A percentile compares a stretch with the other conserved stretches of the same genome.
Conservation (phyloP, 2,888 invertebrate genomes). For the Xestia sexstrigata region DNA sequence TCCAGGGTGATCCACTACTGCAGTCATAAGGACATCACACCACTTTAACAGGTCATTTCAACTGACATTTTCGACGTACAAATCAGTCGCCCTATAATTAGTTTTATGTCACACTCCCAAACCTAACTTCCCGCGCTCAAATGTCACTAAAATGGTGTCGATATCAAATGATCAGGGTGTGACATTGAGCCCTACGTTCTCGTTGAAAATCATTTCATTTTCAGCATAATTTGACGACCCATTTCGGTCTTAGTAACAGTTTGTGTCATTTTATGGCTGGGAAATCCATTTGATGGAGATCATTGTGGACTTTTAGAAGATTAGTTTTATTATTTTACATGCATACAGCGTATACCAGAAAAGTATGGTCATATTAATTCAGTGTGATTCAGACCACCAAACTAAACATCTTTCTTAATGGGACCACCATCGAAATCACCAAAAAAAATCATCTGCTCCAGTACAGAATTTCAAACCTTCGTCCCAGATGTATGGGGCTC, state of each 20-base stretch:
- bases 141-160: conserved; percentile 40
- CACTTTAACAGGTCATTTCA: too few species aligned
- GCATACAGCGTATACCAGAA: background rate
- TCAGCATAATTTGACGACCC: conserved; percentile 29
- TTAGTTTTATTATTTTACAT: background rate
- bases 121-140: background rate
- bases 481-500: too few species aligned
- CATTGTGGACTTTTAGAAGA: conserved; percentile 1
- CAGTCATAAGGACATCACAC: background rate
- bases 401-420: too few species aligned
- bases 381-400: too few species aligned
- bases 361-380: too few species aligned
- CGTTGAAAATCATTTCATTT: conserved; percentile 42
- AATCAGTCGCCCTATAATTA: background rate
- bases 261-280: conserved; percentile 25
- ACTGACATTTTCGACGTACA: too few species aligned
- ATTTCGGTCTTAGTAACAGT: conserved; percentile 14
- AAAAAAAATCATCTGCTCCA: too few species aligned
- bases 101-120: background rate
- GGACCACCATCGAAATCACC: too few species aligned
- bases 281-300: conserved; percentile 1
- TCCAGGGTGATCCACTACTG: background rate
- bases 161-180: conserved; percentile 59
- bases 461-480: too few species aligned
- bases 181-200: conserved; percentile 41